A percentile compares a stretch with the other conserved stretches of the same genome.
Conservation (phyloP, 2,888 invertebrate species). For the Folsomia manolachei region DNA sequence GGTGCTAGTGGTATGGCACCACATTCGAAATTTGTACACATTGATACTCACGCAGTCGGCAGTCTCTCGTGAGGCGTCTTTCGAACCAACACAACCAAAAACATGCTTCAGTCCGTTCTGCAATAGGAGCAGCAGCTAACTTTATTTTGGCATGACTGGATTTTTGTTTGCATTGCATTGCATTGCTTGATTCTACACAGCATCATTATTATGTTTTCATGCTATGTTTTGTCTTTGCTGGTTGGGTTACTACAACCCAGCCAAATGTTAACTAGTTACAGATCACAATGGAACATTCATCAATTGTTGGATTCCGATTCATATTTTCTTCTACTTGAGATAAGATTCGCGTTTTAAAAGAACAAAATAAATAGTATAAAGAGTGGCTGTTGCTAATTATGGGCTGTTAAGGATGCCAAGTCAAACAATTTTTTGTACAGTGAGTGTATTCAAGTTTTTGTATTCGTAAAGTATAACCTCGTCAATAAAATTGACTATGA, state of each 20-base stretch:
- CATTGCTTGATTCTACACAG: constrained; percentile 9
- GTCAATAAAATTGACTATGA: no score
- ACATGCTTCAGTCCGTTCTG: background rate
- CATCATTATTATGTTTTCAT: constrained; percentile 10
- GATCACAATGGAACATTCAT: background rate
- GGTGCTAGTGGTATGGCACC: background rate
- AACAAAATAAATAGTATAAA: no score
- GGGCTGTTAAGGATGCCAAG: no score
- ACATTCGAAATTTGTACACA: background rate
- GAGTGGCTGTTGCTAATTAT: no score
- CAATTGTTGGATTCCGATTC: no score
- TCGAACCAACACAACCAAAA: no score
- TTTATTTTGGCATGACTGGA: constrained; percentile 17
- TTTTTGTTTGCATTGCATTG: constrained; percentile 22
- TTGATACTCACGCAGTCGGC: no score
- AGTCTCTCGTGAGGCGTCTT: background rate
- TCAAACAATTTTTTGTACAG: no score
- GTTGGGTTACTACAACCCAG: background rate
- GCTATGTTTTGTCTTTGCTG: background rate
- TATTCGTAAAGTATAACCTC: no score
- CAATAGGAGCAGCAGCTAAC: background rate
- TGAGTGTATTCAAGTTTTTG: no score
- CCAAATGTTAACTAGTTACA: background rate
- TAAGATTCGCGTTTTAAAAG: no score
- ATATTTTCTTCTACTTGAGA: no score